Conservation (phyloP, 2,888 invertebrate genomes). For the Eupithecia subfuscata region DNA sequence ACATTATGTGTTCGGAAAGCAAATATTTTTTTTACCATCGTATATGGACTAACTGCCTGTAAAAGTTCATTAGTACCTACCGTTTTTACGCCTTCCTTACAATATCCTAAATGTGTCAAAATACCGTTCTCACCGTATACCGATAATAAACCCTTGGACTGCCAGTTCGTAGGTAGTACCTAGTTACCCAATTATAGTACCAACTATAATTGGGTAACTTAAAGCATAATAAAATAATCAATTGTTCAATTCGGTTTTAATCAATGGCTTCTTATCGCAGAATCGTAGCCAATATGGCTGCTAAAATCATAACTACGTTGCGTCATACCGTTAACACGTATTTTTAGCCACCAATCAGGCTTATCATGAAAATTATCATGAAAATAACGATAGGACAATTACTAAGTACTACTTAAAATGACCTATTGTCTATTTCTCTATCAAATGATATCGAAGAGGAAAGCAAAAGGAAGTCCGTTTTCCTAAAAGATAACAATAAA, state of each 20-base stretch:
- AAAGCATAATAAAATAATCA: neutral
- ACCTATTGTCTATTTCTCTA: neutral
- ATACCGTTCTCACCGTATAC: neutral
- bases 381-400: neutral
- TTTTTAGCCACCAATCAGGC: neutral
- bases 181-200: too few species aligned
- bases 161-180: neutral
- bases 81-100: too few species aligned
- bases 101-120: neutral
- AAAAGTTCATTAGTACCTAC: too few species aligned
- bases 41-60: too few species aligned
- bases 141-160: neutral
- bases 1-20: too few species aligned
- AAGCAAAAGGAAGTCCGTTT: conserved; percentile 43
- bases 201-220: neutral
- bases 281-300: conserved; percentile 1
- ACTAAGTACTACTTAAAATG: neutral
- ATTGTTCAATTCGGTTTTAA: neutral
- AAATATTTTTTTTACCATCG: too few species aligned
- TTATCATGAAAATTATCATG: neutral
- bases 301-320: neutral
- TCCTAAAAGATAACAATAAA: conserved; percentile 36
- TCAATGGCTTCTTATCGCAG: neutral
- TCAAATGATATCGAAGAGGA: neutral
- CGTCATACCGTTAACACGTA: neutral